phyloP scores from a whole-genome alignment of 2,113 vertebrate genomes.

The Nesogale talazaci region DNA sequence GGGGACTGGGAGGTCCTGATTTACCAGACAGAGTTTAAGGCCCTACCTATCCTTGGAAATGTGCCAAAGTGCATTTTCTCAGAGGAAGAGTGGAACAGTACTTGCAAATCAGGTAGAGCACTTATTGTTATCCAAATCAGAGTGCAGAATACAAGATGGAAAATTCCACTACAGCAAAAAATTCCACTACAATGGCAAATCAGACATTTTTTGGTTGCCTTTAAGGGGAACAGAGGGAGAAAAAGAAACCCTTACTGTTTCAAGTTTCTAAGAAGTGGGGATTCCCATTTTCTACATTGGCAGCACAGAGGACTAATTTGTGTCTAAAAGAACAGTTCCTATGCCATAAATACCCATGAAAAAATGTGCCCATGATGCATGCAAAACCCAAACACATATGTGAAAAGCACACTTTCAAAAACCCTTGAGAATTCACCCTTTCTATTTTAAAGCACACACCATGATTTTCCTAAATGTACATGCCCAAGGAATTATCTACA shows the following conservation, averaged over 20 bases:
- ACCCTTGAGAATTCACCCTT: background rate
- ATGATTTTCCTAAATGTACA: slow-evolving; percentile 23
- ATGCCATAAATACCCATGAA: background rate
- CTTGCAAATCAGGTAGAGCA: background rate
- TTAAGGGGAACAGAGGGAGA: slow-evolving; percentile 19
- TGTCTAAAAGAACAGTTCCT: background rate
- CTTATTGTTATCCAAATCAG: background rate
- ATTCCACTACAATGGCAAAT: background rate
- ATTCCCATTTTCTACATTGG: slow-evolving; percentile 29
- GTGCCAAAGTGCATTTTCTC: background rate
- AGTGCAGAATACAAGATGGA: background rate
- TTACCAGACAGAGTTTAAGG: background rate
- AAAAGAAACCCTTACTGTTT: background rate
- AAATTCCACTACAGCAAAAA: background rate
- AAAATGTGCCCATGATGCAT: slow-evolving; percentile 3
- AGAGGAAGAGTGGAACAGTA: background rate
- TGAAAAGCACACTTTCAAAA: slow-evolving; percentile 33
- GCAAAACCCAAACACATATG: slow-evolving; percentile 16
- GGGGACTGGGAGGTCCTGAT: background rate
- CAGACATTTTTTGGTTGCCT: slow-evolving; percentile 18
- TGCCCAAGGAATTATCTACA: slow-evolving; percentile 4
- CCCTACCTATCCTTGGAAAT: background rate
- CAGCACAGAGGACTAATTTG: background rate
- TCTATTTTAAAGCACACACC: slow-evolving; percentile 1
- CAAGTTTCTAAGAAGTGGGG: slow-evolving; percentile 20